A percentile compares a stretch with the other conserved stretches of the same genome.
These are phyloP conservation scores for Cryptocephalus moraei DNA, from an alignment of 2,888 invertebrate species.

Conservation along the genomic window DNA sequence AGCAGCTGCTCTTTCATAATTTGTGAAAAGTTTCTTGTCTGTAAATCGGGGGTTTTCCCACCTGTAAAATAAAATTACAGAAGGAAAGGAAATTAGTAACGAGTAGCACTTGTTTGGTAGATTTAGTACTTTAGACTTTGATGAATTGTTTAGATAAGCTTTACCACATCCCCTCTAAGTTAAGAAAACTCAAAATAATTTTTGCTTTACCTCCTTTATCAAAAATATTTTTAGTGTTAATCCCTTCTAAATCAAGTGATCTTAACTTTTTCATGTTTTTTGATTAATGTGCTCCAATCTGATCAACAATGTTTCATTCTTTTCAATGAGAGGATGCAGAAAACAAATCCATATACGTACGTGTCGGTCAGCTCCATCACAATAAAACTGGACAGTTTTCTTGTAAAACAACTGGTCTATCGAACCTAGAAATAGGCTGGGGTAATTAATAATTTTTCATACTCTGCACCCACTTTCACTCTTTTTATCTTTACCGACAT, in stretches of 20 bases:
- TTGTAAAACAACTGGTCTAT: conserved; percentile 37
- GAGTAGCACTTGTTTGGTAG: conserved; percentile 19
- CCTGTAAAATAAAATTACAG: conserved; percentile 51
- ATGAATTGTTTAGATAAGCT: conserved; percentile 2
- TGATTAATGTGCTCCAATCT: no score
- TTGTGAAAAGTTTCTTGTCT: conserved; percentile 88
- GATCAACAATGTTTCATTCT: no score
- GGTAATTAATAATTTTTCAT: conserved; percentile 51
- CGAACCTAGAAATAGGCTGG: conserved; percentile 53
- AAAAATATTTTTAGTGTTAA: no score
- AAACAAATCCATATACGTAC: conserved; percentile 42
- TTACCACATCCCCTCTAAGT: no score
- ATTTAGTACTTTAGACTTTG: neutral
- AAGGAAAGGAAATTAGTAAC: conserved; percentile 21
- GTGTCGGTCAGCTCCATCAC: conserved; percentile 31
- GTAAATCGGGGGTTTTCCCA: conserved; percentile 95
- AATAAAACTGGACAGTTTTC: conserved; percentile 27
- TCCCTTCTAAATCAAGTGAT: no score
- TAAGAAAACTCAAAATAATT: no score
- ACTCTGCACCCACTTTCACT: conserved; percentile 40
- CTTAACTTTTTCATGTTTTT: no score
- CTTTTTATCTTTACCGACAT: conserved; percentile 16
- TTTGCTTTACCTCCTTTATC: no score
- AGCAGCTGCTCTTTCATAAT: conserved; percentile 95
- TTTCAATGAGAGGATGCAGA: conserved; percentile 22